Base-by-base conservation (phyloP, 2,888 invertebrate genomes). In the Sclerodermus sp. region DNA sequence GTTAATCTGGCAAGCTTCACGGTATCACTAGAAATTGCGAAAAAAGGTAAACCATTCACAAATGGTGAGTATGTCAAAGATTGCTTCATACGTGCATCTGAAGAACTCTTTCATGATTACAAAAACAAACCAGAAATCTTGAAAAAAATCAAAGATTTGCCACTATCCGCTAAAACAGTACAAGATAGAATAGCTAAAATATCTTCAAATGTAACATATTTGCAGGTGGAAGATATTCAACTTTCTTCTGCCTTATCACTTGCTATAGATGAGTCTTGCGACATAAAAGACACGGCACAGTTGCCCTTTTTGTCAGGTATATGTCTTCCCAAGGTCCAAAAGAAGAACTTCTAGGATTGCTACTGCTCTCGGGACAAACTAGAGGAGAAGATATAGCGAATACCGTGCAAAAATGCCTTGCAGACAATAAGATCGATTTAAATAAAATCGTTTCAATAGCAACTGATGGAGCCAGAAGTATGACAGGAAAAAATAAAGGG, bases 171-270 rank as follows among this genome's bases (percentile, higher is more conserved):
- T 44, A 44, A 44, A 44, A 44, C 44, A 44, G 44, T 44, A 44
- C 44, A 44, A 36, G 44, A 44, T 44, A 44, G 44, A 44, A 45
- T 38, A 50, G 45, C 42, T 42, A 62, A 62, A 58, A 56, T 56
- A 51, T 58, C 38, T 51, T 53, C 44, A 56, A n/a, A 58, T 57
- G 34, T 60, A 57, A 61, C 54, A 49, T 37, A 40, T 39, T 43
- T 46, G 52, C 62, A 62, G 36, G 39, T 57, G 47, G 55, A 58
- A 56, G 58, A 64, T 52, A 45, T 64, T 39, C 44, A 62, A 57
- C 45, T 59, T 48, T 52, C 51, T 58, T 64, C 63, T 29, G 60
- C 60, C 43, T 56, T 65, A 58, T 59, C 55, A 64, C 32, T 49
- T 36, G 48, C 43, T 23, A 36, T 43, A 18, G 48, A 43, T 29